These are phyloP conservation scores for Paedocypris sp. DNA, from an alignment of 2,113 vertebrate species.

Conservation along the genomic window DNA sequence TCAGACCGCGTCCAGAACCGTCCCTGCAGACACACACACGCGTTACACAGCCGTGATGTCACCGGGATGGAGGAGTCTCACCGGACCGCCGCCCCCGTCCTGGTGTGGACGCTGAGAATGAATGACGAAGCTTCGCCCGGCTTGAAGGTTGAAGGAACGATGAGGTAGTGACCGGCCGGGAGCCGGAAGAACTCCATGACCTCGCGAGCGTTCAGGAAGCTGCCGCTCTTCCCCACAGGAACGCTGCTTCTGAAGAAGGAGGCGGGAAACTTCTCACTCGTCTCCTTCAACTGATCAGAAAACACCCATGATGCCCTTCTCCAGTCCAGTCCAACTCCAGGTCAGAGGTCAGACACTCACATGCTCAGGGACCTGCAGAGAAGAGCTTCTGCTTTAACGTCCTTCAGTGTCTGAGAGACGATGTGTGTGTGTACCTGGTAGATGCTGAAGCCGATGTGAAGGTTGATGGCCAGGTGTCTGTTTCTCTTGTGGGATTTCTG, in stretches of 20 bases:
- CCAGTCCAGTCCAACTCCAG: neutral
- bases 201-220: conserved; percentile 40
- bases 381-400: neutral
- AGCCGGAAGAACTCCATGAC: conserved; percentile 43
- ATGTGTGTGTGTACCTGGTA: conserved; percentile 50
- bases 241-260: conserved; percentile 42
- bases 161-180: conserved; percentile 49
- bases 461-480: conserved; percentile 33
- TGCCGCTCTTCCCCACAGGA: conserved; percentile 27
- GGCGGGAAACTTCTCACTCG: conserved; percentile 40
- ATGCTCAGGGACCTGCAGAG: conserved; percentile 43
- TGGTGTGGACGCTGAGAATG: conserved; percentile 48
- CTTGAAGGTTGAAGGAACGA: conserved; percentile 48
- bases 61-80: too few relatives aligned
- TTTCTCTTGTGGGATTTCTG: conserved; percentile 54
- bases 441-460: conserved; percentile 48
- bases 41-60: too few relatives aligned
- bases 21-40: conserved; percentile 38
- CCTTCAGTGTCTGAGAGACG: too few relatives aligned
- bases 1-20: conserved; percentile 23
- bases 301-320: neutral
- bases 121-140: conserved; percentile 45
- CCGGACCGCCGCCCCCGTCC: conserved; percentile 34
- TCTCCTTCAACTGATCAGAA: conserved; percentile 11
- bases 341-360: conserved; percentile 39